Base-by-base conservation (phyloP, 2,797 vertebrate species). In the Myotis findleyi region DNA sequence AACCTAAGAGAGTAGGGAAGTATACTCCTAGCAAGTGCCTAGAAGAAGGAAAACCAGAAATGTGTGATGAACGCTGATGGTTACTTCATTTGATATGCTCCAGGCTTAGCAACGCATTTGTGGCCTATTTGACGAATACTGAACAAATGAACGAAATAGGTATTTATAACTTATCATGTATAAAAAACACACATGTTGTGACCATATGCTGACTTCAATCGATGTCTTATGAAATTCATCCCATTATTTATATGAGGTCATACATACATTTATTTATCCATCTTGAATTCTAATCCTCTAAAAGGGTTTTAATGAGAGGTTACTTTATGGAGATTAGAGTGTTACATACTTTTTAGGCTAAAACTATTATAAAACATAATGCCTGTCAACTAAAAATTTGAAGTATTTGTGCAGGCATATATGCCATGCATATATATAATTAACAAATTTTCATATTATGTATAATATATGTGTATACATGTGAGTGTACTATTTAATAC, bases 331-430 rank as follows among this genome's bases (percentile, higher is more conserved):
- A 89, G 7, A 89, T 71, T 69, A 75, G 6, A 27, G 18, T 71
- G 8, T 47, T 66, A 91, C 10, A 20, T 90, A 80, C 14, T 94
- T 79, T 44, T 55, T 69, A 73, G 16, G 7, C 21, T 93, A 33
- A 79, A 79, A 44, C 14, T 80, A 30, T 90, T 95, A 85, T 23
- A 92, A 94, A 77, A 55, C 57, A 69, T 30, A 88, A 80, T 20
- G 7, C 3, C 14, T 20, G 10, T 25, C n/a, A 94, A 77, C 59
- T 57, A 77, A 77, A 53, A 84, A 81, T 49, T 33, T 33, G 30
- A 7, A 66, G 30, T 83, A 66, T 33, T 66, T 25, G 64, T 66
- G 64, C 59, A 82, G 57, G 64, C 20, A 71, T 17, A 64, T 49
- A 49, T 49, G 23, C 77, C 64, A 17, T 49, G 41, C 41, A 68